Base-by-base conservation (phyloP, 2,113 vertebrate genomes). In the Kobus ellipsiprymnus region DNA sequence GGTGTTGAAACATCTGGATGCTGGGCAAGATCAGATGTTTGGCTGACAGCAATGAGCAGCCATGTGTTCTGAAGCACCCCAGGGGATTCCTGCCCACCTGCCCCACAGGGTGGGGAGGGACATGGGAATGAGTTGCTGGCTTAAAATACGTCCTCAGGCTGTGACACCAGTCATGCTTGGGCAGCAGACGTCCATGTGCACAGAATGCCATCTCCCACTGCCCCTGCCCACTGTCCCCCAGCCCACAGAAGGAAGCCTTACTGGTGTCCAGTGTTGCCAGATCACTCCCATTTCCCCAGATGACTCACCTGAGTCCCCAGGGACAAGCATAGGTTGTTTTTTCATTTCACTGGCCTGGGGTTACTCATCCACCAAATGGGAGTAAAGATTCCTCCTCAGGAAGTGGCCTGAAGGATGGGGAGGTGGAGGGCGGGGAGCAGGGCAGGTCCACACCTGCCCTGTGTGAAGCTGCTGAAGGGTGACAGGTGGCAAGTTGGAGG, bases 61-160 rank as follows among this genome's bases (percentile, higher is more conserved):
- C 33, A 1, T 80, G 89, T 88, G 54, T 88, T 91, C 25, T 2
- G 17, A 46, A 86, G 78, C 48, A 90, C n/a, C 57, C 54, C 5
- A 13, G 87, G 90, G 55, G 95, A 57, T 80, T 87, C 57, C 27
- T 93, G 64, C 64, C 25, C 50, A 92, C 57, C 57, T 93, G 62
- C 17, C 46, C 27, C 21, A 10, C 36, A 19, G 19, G 46, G 30
- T 19, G 16, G 19, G 33, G 27, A 48, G 74, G 46, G 25, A 40
- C 0, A 0, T 59, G 83, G 71, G 44, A 60, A 52, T 71, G 67
- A 93, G 67, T 19, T 90, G 77, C 40, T 67, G 62, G 54, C 44
- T 81, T 40, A 9, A 21, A 2, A 36, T 48, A 44, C 13, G 29
- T 36, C 59, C 78, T 57, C 4, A 11, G 48, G 11, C 50, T 71